Evolutionary conservation across 1,140 invertebrate species (phyloP).

Genomic region (Eciton burchellii): DNA sequence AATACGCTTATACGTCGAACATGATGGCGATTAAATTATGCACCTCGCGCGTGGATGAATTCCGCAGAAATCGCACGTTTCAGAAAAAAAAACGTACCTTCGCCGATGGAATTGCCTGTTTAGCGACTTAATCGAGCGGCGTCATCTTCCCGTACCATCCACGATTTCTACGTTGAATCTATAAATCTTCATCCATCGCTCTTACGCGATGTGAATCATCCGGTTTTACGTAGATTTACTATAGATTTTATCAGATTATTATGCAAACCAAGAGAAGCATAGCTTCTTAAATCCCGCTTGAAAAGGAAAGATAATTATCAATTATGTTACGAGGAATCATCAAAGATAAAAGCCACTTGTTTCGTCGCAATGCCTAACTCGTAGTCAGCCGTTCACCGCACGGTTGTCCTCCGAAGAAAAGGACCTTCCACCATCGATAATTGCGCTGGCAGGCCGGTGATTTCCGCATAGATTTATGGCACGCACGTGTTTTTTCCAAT

Average conservation of each 20-base stretch:
- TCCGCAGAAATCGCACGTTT: background rate
- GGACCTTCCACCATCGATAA: constrained; percentile 16
- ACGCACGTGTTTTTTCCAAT: constrained; percentile 3
- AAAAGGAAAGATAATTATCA: background rate
- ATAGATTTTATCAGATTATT: background rate
- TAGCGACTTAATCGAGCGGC: background rate
- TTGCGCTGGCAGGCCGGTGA: background rate
- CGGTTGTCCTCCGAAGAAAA: background rate
- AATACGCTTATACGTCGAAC: background rate
- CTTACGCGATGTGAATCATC: constrained; percentile 5
- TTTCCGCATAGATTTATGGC: background rate
- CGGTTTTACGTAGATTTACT: background rate
- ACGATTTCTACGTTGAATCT: constrained; percentile 8
- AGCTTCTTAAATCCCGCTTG: background rate
- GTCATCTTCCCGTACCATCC: background rate
- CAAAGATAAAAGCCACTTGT: background rate
- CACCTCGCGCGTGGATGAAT: background rate
- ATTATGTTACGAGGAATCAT: background rate
- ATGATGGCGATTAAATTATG: constrained; percentile 17
- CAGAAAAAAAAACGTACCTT: background rate
- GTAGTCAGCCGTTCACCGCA: background rate
- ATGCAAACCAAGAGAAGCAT: background rate
- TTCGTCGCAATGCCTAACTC: background rate
- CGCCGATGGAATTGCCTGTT: background rate
- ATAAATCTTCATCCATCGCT: background rate